Conservation (phyloP, 2,113 vertebrate species). For the Ailuropoda melanoleuca region DNA sequence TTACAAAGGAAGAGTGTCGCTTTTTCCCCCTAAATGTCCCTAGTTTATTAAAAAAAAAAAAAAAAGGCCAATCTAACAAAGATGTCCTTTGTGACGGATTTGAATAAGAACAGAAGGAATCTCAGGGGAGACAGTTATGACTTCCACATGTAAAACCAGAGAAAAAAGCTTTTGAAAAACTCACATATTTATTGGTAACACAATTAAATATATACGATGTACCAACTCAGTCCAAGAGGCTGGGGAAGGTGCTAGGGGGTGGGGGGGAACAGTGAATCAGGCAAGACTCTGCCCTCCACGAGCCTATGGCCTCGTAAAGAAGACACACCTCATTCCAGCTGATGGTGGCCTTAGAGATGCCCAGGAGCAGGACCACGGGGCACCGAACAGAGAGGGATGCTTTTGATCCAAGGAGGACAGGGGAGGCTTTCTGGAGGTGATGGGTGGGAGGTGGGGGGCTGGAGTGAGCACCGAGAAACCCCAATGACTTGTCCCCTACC, state of each 20-base stretch:
- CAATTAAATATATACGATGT: background rate
- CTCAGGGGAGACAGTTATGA: background rate
- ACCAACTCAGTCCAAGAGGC: background rate
- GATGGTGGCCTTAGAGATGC: background rate
- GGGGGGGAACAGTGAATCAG: fast-evolving
- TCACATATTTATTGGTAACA: background rate
- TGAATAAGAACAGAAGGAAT: conserved; percentile 16
- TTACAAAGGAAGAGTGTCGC: conserved; percentile 56
- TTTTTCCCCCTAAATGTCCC: background rate
- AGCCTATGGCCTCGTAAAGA: background rate
- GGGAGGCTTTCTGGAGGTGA: background rate
- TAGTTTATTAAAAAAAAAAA: background rate
- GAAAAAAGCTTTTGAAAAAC: background rate
- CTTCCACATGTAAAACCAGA: background rate
- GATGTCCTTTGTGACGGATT: background rate
- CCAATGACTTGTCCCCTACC: background rate
- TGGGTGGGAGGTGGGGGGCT: background rate
- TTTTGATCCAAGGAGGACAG: background rate
- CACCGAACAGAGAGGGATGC: background rate
- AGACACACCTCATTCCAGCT: background rate
- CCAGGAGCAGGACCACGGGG: fast-evolving
- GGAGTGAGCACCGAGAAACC: fast-evolving
- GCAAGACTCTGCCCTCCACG: background rate
- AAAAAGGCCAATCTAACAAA: conserved; percentile 34
- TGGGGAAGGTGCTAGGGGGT: background rate